Base-by-base conservation (phyloP, 1,140 invertebrate species). In the Dermatophagoides farinae region DNA sequence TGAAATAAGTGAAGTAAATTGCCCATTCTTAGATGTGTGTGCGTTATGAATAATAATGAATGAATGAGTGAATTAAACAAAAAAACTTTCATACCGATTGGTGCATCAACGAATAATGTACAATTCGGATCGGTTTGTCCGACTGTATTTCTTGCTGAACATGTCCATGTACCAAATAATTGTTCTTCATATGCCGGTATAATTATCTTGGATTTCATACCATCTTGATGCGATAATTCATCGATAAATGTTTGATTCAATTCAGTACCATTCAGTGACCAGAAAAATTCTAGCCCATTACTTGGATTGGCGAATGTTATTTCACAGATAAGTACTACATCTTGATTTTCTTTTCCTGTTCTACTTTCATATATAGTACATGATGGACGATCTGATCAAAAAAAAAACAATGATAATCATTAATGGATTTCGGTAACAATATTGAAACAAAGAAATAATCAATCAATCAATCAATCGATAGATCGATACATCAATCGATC, bases 101-200 rank as follows among this genome's bases (percentile, higher is more conserved):
- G 65, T 50, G 47, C 61, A 60, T 43, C 39, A 12, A 66, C 60
- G n/a, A 54, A 57, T 40, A 38, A 40, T 14, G 46, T 50, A 69
- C 87, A 90, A 47, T 61, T 61, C 0, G 84, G 77, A 11, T 78
- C 78, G 20, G 79, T 80, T 31, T 74, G 70, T 37, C 86, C 87
- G 14, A 88, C 81, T 1, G 80, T 77, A 72, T 92, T 91, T 70
- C 85, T 86, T 6, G 83, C 85, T 60, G 80, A 77, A 70, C 88
- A 92, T 55, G 82, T 77, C 71, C 89, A 91, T 11, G 82, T 86
- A 44, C 86, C 78, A 66, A 80, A 80, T 53, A 79, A 77, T 51
- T 80, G 11, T 12, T 77, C 74, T 65, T 82, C 79, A n/a, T 85
- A 70, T 2, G 75, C 75, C 10, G 86, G 73, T 68, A 69, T 60